Percentiles rank a stretch among this genome's conserved stretches.
Conservation (phyloP, 2,797 vertebrate genomes). For the Ctenochaetus hawaiiensis region DNA sequence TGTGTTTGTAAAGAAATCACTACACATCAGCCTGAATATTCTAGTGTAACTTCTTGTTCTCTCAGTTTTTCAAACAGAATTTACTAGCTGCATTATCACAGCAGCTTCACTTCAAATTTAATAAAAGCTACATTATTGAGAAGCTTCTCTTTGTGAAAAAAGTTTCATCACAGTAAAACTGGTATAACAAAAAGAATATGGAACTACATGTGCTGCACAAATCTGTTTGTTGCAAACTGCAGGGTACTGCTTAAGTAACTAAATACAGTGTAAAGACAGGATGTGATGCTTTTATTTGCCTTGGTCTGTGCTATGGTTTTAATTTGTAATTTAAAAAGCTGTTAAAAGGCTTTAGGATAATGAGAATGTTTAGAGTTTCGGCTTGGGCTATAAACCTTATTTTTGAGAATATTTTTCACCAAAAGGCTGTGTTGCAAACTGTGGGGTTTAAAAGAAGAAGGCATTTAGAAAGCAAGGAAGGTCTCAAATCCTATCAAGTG, state of each 20-base stretch:
- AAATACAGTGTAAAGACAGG: background rate
- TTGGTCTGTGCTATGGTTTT: background rate
- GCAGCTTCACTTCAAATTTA: too few relatives aligned
- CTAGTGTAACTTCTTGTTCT: background rate
- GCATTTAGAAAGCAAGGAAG: background rate
- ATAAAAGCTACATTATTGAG: background rate
- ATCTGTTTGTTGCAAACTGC: background rate
- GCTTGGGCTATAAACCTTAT: background rate
- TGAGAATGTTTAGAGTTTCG: background rate
- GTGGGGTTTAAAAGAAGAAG: background rate
- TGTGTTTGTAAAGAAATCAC: background rate
- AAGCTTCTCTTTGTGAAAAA: background rate
- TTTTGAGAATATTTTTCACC: background rate
- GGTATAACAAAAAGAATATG: conserved; percentile 13
- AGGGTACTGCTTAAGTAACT: background rate
- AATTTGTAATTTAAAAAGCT: background rate
- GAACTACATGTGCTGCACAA: background rate
- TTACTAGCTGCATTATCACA: background rate
- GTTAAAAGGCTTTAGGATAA: background rate
- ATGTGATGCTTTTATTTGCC: background rate
- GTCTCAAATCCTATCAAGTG: background rate
- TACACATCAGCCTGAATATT: background rate
- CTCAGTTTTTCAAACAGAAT: background rate
- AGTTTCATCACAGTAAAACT: background rate
- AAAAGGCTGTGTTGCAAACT: background rate